Evolutionary conservation across 2,888 invertebrate genomes (phyloP).

Genomic region (Smittia sp.): DNA sequence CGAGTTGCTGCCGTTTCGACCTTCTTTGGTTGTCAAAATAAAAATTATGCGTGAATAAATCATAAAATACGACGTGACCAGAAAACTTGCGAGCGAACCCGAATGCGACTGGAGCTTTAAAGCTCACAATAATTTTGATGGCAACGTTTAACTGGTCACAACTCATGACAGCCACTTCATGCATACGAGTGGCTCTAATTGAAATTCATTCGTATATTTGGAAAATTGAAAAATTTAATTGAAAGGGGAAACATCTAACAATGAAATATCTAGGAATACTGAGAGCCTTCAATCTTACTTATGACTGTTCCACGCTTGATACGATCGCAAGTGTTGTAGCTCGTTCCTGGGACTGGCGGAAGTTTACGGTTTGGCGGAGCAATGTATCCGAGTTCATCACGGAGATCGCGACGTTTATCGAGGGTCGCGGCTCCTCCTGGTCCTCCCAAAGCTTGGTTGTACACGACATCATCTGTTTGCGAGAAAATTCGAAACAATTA

Average conservation of each 20-base stretch:
- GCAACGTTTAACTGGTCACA: too few species aligned
- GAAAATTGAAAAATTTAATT: background rate
- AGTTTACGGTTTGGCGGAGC: constrained; percentile 89
- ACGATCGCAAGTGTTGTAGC: constrained; percentile 90
- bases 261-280: background rate
- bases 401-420: constrained; percentile 78
- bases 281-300: constrained; percentile 61
- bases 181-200: background rate
- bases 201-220: background rate
- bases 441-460: constrained; percentile 78
- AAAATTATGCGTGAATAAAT: constrained; percentile 8
- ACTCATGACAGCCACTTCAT: background rate
- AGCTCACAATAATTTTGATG: background rate
- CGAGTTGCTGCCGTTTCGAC: constrained; percentile 50
- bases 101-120: background rate
- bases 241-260: background rate
- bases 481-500: background rate
- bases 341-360: constrained; percentile 88
- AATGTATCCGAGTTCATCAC: constrained; percentile 89
- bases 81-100: background rate
- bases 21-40: constrained; percentile 16
- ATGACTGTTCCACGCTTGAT: constrained; percentile 84
- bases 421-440: constrained; percentile 64
- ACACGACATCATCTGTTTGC: constrained; percentile 82
- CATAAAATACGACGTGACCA: background rate